Base-by-base conservation (phyloP, 92 coral and sea anemone genomes). In the Desmophyllum pertusum region DNA sequence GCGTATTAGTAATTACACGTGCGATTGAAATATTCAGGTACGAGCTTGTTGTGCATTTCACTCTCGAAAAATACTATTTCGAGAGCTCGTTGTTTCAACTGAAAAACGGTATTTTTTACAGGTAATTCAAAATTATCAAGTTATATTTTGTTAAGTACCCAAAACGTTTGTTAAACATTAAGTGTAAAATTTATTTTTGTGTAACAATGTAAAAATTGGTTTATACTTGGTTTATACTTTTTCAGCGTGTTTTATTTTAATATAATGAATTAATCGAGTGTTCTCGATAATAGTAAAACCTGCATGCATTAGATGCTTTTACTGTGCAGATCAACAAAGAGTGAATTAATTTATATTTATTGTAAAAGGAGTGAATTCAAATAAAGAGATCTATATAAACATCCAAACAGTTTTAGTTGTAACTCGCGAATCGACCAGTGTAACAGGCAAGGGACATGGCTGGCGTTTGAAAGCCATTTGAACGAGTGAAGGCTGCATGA, bases 331-430 rank as follows among this genome's bases (percentile, higher is more conserved):
- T 36, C n/a, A 38, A 61, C 5, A 5, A 64, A 15, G 66, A 68
- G 76, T 48, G 76, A 33, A 67, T 80, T 50, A 21, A 68, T 68
- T 79, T 63, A 42, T 79, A 79, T 63, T 66, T 80, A 68, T 51
- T 35, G 8, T 50, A 35, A 80, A 80, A 23, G 17, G 40, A 70
- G 68, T n/a, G 76, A 69, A 51, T 51, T 27, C 19, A 3, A 81
- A 81, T 70, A 81, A 81, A 61, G 11, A 10, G 13, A 72, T 2
- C 33, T 72, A 36, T 40, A 27, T 10, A 43, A 25, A 37, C 25
- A 15, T 37, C 1, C 11, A 0, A 6, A 1, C 1, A 9, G 65
- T 27, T 62, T 62, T 25, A 11, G 31, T 10, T 62, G 2, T n/a
- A 62, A 15, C 53, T 48, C 53, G 10, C 48, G 27, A 6, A 53